Conservation (phyloP, 2,797 vertebrate species). For the Oryzias dopingdopingensis region DNA sequence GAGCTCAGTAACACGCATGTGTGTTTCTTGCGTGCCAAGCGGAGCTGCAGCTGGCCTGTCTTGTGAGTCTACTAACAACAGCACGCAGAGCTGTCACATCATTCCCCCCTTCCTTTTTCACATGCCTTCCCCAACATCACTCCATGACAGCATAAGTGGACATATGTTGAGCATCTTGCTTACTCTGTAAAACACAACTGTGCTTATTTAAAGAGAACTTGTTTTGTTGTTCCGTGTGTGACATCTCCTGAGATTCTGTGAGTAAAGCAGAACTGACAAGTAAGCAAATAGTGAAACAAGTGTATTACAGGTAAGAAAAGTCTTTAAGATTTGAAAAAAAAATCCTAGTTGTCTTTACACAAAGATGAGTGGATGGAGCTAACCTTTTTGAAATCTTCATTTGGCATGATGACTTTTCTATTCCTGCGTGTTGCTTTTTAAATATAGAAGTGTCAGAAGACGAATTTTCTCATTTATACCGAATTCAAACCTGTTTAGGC, state of each 20-base stretch:
- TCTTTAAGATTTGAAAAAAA: too few species aligned
- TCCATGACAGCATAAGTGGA: constrained; percentile 19
- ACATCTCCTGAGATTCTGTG: background rate
- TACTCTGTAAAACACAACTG: background rate
- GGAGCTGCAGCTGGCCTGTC: constrained; percentile 24
- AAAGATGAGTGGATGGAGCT: too few species aligned
- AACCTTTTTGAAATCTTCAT: too few species aligned
- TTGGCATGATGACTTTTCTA: too few species aligned
- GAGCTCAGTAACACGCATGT: constrained; percentile 27
- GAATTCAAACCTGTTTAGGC: constrained; percentile 7
- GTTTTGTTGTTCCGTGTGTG: background rate
- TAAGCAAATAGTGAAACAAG: background rate
- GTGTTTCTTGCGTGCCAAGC: constrained; percentile 7
- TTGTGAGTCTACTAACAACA: constrained; percentile 22
- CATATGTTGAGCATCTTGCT: constrained; percentile 24
- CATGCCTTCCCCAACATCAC: constrained; percentile 29
- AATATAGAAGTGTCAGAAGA: too few species aligned
- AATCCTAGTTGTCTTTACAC: too few species aligned
- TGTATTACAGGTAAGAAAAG: too few species aligned
- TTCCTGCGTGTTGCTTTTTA: too few species aligned
- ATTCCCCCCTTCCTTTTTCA: constrained; percentile 12
- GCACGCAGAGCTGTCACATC: constrained; percentile 21
- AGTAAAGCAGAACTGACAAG: constrained; percentile 1
- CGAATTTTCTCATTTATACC: background rate
- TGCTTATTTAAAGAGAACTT: background rate